These are phyloP conservation scores for Galaxias olidus DNA, from an alignment of 2,797 vertebrate genomes.

Conservation along the genomic window DNA sequence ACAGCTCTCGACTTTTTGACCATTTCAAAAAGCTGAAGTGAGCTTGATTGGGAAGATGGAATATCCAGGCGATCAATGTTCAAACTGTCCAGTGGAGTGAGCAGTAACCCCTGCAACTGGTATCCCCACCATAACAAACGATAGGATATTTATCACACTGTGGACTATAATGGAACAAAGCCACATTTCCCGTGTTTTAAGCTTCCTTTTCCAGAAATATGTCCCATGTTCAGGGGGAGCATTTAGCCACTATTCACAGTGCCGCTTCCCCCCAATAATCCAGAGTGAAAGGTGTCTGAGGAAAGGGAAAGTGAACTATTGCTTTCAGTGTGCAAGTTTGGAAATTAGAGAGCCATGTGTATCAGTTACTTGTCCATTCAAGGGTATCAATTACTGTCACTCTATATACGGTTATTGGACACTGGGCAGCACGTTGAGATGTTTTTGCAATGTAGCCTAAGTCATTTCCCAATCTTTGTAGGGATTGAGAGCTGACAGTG, in stretches of 20 bases:
- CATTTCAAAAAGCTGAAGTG: constrained; percentile 1
- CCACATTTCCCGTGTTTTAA: constrained; percentile 28
- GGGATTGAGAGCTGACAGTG: neutral
- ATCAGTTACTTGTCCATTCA: constrained; percentile 62
- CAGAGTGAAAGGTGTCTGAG: constrained; percentile 56
- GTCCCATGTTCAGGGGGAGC: constrained; percentile 28
- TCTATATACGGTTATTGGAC: constrained; percentile 51
- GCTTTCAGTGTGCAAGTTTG: constrained; percentile 46
- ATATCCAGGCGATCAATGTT: too few species aligned
- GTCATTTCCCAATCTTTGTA: constrained; percentile 30
- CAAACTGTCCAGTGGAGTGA: too few species aligned
- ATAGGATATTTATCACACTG: constrained; percentile 41
- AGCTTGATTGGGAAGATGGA: too few species aligned
- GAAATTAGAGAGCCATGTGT: constrained; percentile 50
- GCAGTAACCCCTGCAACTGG: too few species aligned
- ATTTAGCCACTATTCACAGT: constrained; percentile 46
- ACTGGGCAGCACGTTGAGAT: constrained; percentile 42
- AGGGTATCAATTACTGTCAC: constrained; percentile 68
- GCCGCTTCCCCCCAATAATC: constrained; percentile 11
- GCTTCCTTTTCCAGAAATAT: constrained; percentile 31
- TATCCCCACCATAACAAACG: too few species aligned
- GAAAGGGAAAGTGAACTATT: constrained; percentile 67
- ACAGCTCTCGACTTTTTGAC: neutral
- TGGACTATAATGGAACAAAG: constrained; percentile 35
- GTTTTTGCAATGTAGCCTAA: constrained; percentile 39